phyloP scores from a whole-genome alignment of 2,888 invertebrate species.

The Gerosis bhagava region DNA sequence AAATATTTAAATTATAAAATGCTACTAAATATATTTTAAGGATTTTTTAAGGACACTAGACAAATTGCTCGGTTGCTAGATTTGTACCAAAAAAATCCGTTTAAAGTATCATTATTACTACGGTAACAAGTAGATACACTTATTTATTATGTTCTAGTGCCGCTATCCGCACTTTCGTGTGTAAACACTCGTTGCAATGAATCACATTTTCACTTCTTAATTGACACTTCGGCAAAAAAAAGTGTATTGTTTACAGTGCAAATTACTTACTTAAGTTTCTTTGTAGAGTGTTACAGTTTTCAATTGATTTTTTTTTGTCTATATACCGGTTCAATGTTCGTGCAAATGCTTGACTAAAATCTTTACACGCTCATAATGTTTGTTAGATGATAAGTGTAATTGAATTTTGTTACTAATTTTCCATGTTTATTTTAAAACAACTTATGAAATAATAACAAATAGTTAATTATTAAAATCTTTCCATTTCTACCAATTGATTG shows the following conservation, averaged over 20 bases:
- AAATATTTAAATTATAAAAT: no score
- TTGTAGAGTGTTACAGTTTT: not conserved
- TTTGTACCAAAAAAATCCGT: no score
- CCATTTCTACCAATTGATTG: no score
- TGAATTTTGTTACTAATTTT: not conserved
- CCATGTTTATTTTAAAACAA: not conserved
- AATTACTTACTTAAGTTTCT: slow-evolving; percentile 21
- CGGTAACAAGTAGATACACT: no score
- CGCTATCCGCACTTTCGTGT: slow-evolving; percentile 18
- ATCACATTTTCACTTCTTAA: slow-evolving; percentile 26
- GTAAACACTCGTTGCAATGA: slow-evolving; percentile 19
- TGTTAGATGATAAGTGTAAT: slow-evolving; percentile 6
- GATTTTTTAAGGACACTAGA: no score
- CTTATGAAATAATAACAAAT: no score
- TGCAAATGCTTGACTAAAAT: not conserved
- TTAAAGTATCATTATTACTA: no score
- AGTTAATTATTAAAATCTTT: no score
- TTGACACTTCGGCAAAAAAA: slow-evolving; percentile 22
- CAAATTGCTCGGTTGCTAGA: no score
- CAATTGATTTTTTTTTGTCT: slow-evolving; percentile 16
- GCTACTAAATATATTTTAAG: no score
- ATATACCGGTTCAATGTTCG: not conserved
- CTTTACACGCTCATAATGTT: slow-evolving; percentile 14
- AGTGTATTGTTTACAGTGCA: slow-evolving; percentile 23
- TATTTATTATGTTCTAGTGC: slow-evolving; percentile 12